Evolutionary conservation across 2,888 invertebrate genomes (phyloP), one percentile per base, ranked within the genome.

Genomic region (Eucera pruinosa): DNA sequence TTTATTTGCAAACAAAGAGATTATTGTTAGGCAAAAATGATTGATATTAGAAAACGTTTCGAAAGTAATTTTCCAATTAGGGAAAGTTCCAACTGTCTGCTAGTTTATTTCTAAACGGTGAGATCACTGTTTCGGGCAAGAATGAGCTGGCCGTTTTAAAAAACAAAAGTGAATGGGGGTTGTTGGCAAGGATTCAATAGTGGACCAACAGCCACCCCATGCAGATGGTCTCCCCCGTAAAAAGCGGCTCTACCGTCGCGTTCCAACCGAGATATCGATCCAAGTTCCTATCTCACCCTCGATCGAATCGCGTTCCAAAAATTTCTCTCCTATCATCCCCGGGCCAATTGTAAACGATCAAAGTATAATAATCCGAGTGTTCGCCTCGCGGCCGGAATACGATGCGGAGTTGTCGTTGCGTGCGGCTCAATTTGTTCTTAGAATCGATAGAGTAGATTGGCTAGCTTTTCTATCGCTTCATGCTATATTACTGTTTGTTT

Each of bases 401-500:
- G n/a, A n/a, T n/a, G n/a, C n/a, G n/a, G n/a, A n/a, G n/a, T n/a
- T 33, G 30, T 6, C 20, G 18, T 20, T 11, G n/a, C 13, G 30
- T 6, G n/a, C 5, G 5, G 0, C 1, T 18, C 36, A 4, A 15
- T 33, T 54, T 43, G n/a, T 7, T 55, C 55, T 15, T 30, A 30
- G 76, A 39, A 73, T 68, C 69, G 72, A 80, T 61, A 64, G n/a
- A n/a, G 47, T 15, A 45, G 67, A 81, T 77, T 65, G 66, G 58
- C 78, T 76, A 76, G 69, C 73, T 78, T 60, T 58, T 83, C 85
- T 84, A 83, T 72, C 72, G 55, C 68, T 61, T 41, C 62, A 57
- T 64, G 82, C 84, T 80, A 77, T 64, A 64, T 84, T 82, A 84
- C 81, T 78, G 86, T 88, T 88, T 87, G 83, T 89, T 88, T 86